Evolutionary conservation across 2,113 vertebrate species (phyloP), one percentile per base, ranked within the genome.

Genomic region (Dicaeum eximium): DNA sequence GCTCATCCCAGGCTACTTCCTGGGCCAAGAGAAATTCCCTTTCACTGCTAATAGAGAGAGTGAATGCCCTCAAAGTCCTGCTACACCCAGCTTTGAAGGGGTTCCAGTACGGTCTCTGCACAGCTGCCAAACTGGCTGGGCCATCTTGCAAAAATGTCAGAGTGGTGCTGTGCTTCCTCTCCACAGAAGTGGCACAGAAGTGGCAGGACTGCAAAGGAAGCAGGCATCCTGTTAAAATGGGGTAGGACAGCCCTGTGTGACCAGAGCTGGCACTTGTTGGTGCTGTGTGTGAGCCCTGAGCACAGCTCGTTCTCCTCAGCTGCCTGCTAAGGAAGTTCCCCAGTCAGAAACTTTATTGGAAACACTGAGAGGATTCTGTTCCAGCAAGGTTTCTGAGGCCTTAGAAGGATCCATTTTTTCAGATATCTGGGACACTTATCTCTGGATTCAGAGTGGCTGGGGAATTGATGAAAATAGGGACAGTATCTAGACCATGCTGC

Each of bases 381-480:
- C 64, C 77, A 47, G 74, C 67, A 82, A 96, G 85, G 88, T 93
- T 93, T 92, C 93, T 67, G 67, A 94, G 81, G 79, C 67, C 71
- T 88, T 60, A 44, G 22, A 90, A 81, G 93, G 85, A 94, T 96
- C 82, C 81, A 69, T 94, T 97, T 97, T 96, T 75, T 70, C 82
- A 74, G 64, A 2, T 94, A 97, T 94, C 91, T 96, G 73, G 95
- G 96, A 94, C 96, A 90, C 17, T 94, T 96, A 97, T 95, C 95
- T 97, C 96, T 92, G 95, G 96, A 86, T 35, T 80, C n/a, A 38
- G 47, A 64, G 42, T 71, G 91, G 92, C 88, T 80, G 62, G 95
- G 92, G 93, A 96, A 92, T 96, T 90, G 92, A 93, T 93, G 88
- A 93, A 97, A 97, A 95, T 96, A 95, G 95, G 93, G 94, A 62